A percentile compares a stretch with the other conserved stretches of the same genome.
Conservation (phyloP, 2,113 vertebrate species). For the Beaufortia kweichowensis region DNA sequence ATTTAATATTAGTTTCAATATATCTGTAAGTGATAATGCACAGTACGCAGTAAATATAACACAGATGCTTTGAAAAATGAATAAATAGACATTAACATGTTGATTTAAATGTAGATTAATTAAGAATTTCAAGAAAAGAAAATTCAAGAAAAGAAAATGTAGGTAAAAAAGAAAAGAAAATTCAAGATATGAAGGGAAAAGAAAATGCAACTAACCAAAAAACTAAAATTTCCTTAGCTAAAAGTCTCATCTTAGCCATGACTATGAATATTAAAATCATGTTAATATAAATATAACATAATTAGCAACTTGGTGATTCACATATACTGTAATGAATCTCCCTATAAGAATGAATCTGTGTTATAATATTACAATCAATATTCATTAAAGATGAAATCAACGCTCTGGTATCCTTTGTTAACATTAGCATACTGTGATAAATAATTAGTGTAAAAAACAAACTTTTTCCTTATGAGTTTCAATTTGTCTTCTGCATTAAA, state of each 20-base stretch:
- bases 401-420: not conserved
- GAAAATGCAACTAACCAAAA: too few species aligned
- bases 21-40: too few species aligned
- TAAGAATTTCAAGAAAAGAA: too few species aligned
- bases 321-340: constrained; percentile 11
- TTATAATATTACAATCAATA: constrained; percentile 16
- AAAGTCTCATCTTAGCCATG: not conserved
- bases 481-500: constrained; percentile 6
- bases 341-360: constrained; percentile 3
- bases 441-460: constrained; percentile 12
- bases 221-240: not conserved
- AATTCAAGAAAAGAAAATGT: too few species aligned
- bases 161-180: too few species aligned
- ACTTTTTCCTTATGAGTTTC: constrained; percentile 7
- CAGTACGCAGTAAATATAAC: too few species aligned
- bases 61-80: too few species aligned
- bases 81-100: too few species aligned
- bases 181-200: too few species aligned
- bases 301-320: not conserved
- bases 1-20: too few species aligned
- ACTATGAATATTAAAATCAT: not conserved
- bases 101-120: too few species aligned
- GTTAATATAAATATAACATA: not conserved
- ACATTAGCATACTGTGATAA: constrained; percentile 20
- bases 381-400: constrained; percentile 10